Percentiles rank a stretch among this genome's conserved stretches.
Evolutionary conservation across 2,113 vertebrate genomes (phyloP).

Genomic region (Otocyon megalotis): DNA sequence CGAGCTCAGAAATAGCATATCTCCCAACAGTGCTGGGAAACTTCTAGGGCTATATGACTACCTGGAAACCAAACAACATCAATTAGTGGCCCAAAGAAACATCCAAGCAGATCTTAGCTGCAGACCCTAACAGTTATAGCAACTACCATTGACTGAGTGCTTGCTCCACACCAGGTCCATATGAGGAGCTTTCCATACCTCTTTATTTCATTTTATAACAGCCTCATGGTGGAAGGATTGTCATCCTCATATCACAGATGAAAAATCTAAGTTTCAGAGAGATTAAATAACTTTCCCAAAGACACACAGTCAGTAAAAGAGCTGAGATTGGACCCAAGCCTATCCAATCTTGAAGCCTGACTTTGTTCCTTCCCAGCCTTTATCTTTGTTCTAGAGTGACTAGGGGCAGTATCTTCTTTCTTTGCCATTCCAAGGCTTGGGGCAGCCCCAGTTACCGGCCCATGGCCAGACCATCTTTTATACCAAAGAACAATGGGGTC

Average conservation of each 20-base stretch:
- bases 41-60: neutral
- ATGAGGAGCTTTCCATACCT: neutral
- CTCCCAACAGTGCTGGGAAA: neutral
- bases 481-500: conserved; percentile 56
- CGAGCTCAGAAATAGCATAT: neutral
- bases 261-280: neutral
- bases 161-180: neutral
- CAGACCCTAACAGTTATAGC: neutral
- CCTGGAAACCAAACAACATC: neutral
- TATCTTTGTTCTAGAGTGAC: neutral
- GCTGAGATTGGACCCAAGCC: neutral
- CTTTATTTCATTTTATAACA: neutral
- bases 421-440: neutral
- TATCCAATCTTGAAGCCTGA: neutral
- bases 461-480: neutral
- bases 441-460: neutral
- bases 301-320: neutral
- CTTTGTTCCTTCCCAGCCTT: neutral
- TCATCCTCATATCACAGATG: neutral
- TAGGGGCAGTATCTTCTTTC: neutral
- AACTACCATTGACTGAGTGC: neutral
- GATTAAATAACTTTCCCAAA: neutral
- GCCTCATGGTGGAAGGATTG: neutral
- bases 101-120: neutral
- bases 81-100: neutral